Evolutionary conservation across 2,797 vertebrate species (phyloP), one percentile per base, ranked within the genome.

Genomic region (Leptoclinus maculatus): DNA sequence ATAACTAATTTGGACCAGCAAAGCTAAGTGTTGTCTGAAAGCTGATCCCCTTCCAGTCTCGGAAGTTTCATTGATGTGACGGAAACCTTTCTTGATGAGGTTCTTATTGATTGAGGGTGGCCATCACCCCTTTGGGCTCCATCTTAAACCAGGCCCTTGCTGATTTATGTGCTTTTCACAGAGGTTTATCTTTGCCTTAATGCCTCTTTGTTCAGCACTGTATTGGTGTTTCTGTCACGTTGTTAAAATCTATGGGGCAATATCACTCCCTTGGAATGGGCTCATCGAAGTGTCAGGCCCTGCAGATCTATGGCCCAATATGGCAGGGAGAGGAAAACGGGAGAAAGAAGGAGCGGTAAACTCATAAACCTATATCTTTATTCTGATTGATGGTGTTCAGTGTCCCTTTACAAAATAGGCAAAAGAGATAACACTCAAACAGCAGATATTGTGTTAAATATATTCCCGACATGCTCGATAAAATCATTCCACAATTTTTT

Each of bases 201-300:
- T 93, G 91, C 91, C 87, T 93, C 93, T 94, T 93, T 94, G 90
- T 94, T 93, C 92, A 91, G 86, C 85, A 73, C 83, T 79, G 88
- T 94, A 93, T 94, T 94, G 92, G 91, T 94, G 93, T 94, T 93
- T 90, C 93, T 94, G 94, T 94, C 94, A 94, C 78, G 66, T 91
- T 90, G 89, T 85, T 91, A 85, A 91, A 92, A 94, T 94, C 91
- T 93, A 94, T 93, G 90, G 92, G 32, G 86, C 87, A 93, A 94
- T 94, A 94, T 95, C 92, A 88, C 91, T 91, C 83, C 86, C 88
- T 82, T 78, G 92, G 89, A 94, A 94, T 89, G 90, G 87, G 88
- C 93, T 93, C 83, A 86, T 91, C 76, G 77, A 87, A 83, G 85
- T 90, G 93, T 92, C 93, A 90, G 84, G 66, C 76, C 66, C 45